phyloP scores from a whole-genome alignment of 2,797 vertebrate species.

The Lutjanus campechanus region DNA sequence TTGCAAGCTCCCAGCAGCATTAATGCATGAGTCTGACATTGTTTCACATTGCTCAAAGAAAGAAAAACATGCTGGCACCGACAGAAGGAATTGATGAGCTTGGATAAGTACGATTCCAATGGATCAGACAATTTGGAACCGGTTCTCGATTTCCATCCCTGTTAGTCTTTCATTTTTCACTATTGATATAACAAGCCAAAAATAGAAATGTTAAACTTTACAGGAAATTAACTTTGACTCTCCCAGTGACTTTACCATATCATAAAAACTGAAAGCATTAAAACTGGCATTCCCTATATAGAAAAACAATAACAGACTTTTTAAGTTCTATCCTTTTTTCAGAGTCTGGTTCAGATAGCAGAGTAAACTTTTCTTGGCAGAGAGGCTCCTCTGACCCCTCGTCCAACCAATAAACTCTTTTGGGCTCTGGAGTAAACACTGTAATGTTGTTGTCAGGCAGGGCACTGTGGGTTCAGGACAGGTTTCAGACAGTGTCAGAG shows the following conservation, averaged over 20 bases:
- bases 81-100: too few species aligned
- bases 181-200: background rate
- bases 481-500: slow-evolving; percentile 16
- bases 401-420: background rate
- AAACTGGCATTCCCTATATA: too few species aligned
- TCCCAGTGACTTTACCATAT: too few species aligned
- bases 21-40: too few species aligned
- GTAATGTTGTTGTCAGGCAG: slow-evolving; percentile 6
- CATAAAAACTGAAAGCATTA: background rate
- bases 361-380: background rate
- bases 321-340: background rate
- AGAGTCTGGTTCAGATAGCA: background rate
- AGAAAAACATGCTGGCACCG: too few species aligned
- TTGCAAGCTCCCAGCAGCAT: too few species aligned
- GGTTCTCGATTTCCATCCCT: background rate
- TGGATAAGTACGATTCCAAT: too few species aligned
- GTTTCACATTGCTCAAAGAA: too few species aligned
- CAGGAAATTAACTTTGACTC: background rate
- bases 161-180: background rate
- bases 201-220: background rate
- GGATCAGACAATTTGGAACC: too few species aligned
- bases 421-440: background rate
- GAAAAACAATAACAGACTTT: background rate
- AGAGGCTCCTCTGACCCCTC: background rate
- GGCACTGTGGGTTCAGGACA: background rate